phyloP scores from a whole-genome alignment of 2,888 invertebrate species.

The Syrista parreyssii region DNA sequence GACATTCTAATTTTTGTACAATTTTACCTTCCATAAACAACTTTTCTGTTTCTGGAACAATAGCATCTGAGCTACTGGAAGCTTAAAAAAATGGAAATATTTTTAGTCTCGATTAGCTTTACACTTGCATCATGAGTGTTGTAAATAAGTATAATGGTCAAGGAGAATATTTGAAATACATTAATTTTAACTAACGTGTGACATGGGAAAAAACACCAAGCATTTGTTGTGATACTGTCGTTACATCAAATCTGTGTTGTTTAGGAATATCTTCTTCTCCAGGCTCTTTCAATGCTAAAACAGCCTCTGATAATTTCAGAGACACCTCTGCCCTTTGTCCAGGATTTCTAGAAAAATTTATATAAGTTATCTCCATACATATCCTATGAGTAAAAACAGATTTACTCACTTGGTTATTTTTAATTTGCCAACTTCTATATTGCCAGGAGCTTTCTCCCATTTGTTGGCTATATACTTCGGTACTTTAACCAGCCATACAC shows the following conservation, averaged over 20 bases:
- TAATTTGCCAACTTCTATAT: conserved; percentile 93
- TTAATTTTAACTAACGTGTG: conserved; percentile 71
- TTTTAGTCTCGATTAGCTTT: background rate
- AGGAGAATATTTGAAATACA: conserved; percentile 3
- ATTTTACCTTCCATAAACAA: conserved; percentile 93
- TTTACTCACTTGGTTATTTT: conserved; percentile 79
- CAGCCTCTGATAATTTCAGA: conserved; percentile 83
- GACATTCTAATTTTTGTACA: conserved; percentile 95
- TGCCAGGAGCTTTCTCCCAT: conserved; percentile 94
- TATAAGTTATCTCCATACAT: conserved; percentile 2
- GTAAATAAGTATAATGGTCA: conserved; percentile 3
- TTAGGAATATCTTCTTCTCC: conserved; percentile 87
- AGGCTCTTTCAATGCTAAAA: conserved; percentile 81
- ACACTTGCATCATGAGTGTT: background rate
- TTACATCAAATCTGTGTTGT: conserved; percentile 91
- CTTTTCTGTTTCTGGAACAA: conserved; percentile 84
- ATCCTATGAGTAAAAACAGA: conserved; percentile 1
- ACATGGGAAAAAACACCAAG: conserved; percentile 92
- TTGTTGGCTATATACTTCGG: conserved; percentile 96
- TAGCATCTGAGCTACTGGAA: conserved; percentile 72
- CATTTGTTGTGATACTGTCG: conserved; percentile 90
- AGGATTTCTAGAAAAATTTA: conserved; percentile 66
- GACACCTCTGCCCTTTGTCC: conserved; percentile 91
- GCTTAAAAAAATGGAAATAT: conserved; percentile 63
- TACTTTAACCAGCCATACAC: conserved; percentile 96